Conservation (phyloP, 2,888 invertebrate species). For the Ormia ochracea region DNA sequence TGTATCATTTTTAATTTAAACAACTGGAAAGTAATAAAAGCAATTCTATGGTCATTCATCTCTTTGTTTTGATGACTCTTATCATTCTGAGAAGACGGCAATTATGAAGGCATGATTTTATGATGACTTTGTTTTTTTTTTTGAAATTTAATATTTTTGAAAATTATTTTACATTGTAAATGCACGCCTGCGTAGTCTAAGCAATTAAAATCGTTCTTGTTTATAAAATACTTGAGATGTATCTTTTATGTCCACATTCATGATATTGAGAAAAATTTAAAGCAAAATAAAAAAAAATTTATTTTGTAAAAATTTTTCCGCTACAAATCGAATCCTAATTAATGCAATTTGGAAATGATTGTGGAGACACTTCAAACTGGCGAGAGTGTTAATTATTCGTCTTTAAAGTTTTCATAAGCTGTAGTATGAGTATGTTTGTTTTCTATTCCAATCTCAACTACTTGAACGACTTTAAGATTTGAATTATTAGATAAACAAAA, state of each 20-base stretch:
- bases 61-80: slow-evolving; percentile 2
- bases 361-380: not conserved
- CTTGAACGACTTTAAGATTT: slow-evolving; percentile 54
- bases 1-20: not conserved
- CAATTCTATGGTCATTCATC: slow-evolving; percentile 52
- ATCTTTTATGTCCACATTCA: not conserved
- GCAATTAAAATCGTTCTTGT: slow-evolving; percentile 14
- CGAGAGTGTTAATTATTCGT: not conserved
- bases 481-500: slow-evolving; percentile 45
- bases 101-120: slow-evolving; percentile 18
- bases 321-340: not conserved
- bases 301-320: not conserved
- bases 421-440: not conserved
- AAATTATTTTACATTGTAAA: not conserved
- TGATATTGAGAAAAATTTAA: too few species aligned
- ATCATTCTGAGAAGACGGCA: slow-evolving; percentile 45
- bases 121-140: slow-evolving; percentile 30
- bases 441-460: slow-evolving; percentile 42
- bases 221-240: slow-evolving; percentile 51
- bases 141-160: slow-evolving; percentile 51
- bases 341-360: slow-evolving; percentile 1
- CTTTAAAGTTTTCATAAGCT: not conserved
- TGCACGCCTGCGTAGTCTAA: not conserved
- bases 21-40: not conserved
- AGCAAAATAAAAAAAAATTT: too few species aligned